These are phyloP conservation scores for Augochlorella aurata DNA, from an alignment of 2,888 invertebrate genomes.

Conservation along the genomic window DNA sequence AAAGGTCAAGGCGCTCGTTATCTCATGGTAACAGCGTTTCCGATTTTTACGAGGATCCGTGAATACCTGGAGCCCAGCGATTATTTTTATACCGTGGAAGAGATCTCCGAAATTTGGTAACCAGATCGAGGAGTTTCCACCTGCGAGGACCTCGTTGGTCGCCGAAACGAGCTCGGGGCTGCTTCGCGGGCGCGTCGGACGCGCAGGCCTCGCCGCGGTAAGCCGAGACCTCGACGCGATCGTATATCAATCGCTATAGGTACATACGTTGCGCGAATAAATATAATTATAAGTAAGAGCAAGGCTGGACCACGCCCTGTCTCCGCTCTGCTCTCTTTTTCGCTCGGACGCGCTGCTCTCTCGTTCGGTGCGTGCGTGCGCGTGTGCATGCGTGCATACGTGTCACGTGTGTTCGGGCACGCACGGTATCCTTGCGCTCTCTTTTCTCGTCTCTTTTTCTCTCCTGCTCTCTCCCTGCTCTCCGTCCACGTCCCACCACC, in stretches of 20 bases:
- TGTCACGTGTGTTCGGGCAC: background rate
- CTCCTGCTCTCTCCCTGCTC: background rate
- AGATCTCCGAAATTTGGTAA: background rate
- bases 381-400: too few relatives aligned
- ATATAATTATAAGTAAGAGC: slow-evolving; percentile 80
- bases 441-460: slow-evolving; percentile 25
- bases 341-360: slow-evolving; percentile 31
- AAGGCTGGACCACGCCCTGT: slow-evolving; percentile 82
- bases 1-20: slow-evolving; percentile 67
- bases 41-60: slow-evolving; percentile 55
- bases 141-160: background rate
- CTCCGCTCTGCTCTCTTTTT: slow-evolving; percentile 76
- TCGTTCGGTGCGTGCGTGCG: slow-evolving; percentile 3
- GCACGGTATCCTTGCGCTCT: slow-evolving; percentile 44
- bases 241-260: slow-evolving; percentile 75
- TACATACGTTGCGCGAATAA: slow-evolving; percentile 73
- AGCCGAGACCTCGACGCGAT: slow-evolving; percentile 71
- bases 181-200: slow-evolving; percentile 21
- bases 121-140: background rate
- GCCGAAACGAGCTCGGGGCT: background rate
- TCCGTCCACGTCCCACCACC: background rate
- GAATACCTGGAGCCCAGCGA: slow-evolving; percentile 26
- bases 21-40: slow-evolving; percentile 35
- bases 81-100: background rate
- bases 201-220: slow-evolving; percentile 55